Percentiles rank a stretch among this genome's conserved stretches.
phyloP scores from a whole-genome alignment of 2,888 invertebrate genomes.

The Drosophila mettleri region DNA sequence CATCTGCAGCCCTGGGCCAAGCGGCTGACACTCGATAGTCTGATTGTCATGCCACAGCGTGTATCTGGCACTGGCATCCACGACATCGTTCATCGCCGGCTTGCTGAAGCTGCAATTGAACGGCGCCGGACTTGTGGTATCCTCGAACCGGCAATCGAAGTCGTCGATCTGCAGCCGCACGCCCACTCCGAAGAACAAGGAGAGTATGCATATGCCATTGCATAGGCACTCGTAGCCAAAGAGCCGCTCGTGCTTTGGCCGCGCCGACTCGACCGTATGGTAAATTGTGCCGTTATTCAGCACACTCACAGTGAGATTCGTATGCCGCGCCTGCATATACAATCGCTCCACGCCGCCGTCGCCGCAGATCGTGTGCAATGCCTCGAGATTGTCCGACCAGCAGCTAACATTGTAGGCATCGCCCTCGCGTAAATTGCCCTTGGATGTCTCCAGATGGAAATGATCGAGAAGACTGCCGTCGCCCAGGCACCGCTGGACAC shows the following conservation, averaged over 20 bases:
- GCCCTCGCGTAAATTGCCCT: background rate
- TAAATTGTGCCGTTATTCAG: constrained; percentile 2
- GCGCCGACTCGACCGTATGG: background rate
- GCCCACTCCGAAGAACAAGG: constrained; percentile 10
- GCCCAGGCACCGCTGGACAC: background rate
- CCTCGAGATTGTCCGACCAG: background rate
- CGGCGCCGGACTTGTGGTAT: rapidly evolving
- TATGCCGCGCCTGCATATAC: background rate
- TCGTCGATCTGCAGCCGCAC: constrained; percentile 1
- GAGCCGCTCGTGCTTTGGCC: background rate
- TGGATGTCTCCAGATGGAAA: background rate
- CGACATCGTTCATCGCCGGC: background rate
- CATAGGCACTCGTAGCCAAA: constrained; percentile 13
- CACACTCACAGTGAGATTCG: background rate
- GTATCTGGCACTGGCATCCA: background rate
- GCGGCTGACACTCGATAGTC: background rate
- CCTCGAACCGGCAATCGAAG: constrained; percentile 5
- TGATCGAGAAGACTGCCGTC: rapidly evolving
- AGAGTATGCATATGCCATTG: rapidly evolving
- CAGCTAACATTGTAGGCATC: constrained; percentile 37
- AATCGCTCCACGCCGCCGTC: background rate
- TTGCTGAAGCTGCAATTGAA: constrained; percentile 8
- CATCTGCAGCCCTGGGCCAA: background rate
- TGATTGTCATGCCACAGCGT: background rate
- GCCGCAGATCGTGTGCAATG: background rate